Evolutionary conservation across 2,113 vertebrate species (phyloP), one percentile per base, ranked within the genome.

Genomic region (Elgaria multicarinata): DNA sequence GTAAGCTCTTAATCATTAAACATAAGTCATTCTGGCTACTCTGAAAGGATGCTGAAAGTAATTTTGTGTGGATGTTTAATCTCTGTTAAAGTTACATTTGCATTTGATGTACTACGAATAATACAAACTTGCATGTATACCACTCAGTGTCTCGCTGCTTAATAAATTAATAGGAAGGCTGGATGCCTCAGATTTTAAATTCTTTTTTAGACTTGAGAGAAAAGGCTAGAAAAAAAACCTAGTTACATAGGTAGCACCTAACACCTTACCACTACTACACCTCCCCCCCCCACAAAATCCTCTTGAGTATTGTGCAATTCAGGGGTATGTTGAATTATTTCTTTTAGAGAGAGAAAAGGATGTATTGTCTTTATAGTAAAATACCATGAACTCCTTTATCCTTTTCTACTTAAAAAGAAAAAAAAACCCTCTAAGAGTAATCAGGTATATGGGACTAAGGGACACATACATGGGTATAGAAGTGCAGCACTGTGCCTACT

Each of bases 11-110:
- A 14, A 64, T 6, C 58, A 83, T 90, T 83, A 90, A 86, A 0
- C 83, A 93, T 93, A n/a, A n/a, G 77, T 85, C 80, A 83, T 77
- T 93, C 91, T 90, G 86, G 4, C 12, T 90, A 16, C 36, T 83
- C 83, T 86, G 80, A 91, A 72, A 90, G 31, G 69, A 83, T 0
- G 0, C 26, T 46, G 22, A 0, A 85, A n/a, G 90, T 39, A 90
- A 91, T 80, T 89, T 22, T 62, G 64, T 92, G 26, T 4, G 92
- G 87, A 92, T 62, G 76, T 0, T 26, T 8, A 1, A 8, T 7
- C 87, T 81, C 87, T 83, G n/a, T 1, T 20, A 79, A 55, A 55
- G 77, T 8, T 53, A n/a, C 77, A 53, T 18, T 53, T 79, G 44
- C 77, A 33, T n/a, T 53, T 53, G 77, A 18, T 53, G 53, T 79